phyloP scores from a whole-genome alignment of 1,140 invertebrate species.

The Prorops nasuta region DNA sequence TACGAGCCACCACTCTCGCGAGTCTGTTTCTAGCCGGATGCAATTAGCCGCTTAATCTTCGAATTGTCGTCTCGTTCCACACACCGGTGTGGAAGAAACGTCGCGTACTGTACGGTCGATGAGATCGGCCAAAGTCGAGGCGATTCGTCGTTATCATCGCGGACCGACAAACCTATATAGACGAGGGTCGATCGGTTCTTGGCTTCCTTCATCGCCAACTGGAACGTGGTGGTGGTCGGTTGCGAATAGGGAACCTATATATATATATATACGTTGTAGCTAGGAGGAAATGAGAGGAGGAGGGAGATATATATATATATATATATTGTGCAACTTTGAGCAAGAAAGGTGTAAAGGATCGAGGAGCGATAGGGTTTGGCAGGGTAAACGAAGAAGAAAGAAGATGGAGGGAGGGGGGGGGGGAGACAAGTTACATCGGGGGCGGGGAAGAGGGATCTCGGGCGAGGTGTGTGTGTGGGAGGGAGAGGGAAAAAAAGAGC shows the following conservation, averaged over 20 bases:
- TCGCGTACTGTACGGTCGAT: no score
- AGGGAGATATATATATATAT: no score
- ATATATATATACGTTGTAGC: no score
- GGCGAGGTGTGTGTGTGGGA: no score
- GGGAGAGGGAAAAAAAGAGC: constrained; percentile 19
- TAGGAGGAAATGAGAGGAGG: not conserved
- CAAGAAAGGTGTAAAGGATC: not conserved
- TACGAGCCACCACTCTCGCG: not conserved
- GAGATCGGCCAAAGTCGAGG: no score
- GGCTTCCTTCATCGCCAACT: no score
- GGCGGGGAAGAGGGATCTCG: constrained; percentile 34
- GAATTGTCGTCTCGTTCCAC: not conserved
- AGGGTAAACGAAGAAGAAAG: constrained; percentile 9
- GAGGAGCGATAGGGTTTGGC: no score
- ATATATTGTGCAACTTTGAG: no score
- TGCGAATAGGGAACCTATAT: no score
- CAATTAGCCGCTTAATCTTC: not conserved
- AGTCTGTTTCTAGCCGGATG: not conserved
- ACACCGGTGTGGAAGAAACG: not conserved
- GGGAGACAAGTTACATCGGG: constrained; percentile 17
- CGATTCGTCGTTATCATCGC: constrained; percentile 8
- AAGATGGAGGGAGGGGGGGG: constrained; percentile 7
- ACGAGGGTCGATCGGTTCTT: no score
- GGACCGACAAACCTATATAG: no score
- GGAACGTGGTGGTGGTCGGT: no score